A percentile compares a stretch with the other conserved stretches of the same genome.
Evolutionary conservation across 35 echinoderm and acorn worm species (phyloP).

Genomic region (Strongylocentrotus purpuratus): DNA sequence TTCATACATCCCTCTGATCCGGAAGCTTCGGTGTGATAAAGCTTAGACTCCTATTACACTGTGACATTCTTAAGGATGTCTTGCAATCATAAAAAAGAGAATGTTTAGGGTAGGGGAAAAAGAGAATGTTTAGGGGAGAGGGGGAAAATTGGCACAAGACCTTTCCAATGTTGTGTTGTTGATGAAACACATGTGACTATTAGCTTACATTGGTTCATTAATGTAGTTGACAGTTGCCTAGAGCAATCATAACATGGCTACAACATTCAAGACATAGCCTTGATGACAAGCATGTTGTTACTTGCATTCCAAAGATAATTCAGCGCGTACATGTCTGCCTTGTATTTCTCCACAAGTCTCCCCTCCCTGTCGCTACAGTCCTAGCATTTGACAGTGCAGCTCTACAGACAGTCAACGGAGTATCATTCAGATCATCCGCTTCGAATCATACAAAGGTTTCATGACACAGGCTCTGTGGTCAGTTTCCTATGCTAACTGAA

Average conservation of each 20-base stretch:
- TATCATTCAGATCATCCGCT: not conserved
- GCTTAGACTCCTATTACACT: too few relatives aligned
- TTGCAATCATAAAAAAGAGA: too few relatives aligned
- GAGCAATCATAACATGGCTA: not conserved
- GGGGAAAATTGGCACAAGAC: not conserved
- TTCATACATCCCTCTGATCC: too few relatives aligned
- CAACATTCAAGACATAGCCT: not conserved
- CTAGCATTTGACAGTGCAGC: not conserved
- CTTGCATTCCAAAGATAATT: constrained; percentile 9
- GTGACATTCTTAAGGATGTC: too few relatives aligned
- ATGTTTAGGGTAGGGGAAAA: too few relatives aligned
- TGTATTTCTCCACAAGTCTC: not conserved
- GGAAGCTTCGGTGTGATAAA: too few relatives aligned
- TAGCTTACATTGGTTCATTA: not conserved
- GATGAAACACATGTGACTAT: not conserved
- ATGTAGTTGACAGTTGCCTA: not conserved
- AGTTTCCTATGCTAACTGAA: too few relatives aligned
- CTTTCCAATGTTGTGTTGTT: not conserved
- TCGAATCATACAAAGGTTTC: not conserved
- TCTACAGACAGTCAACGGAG: not conserved
- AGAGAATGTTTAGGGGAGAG: not conserved
- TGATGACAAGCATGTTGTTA: constrained; percentile 17
- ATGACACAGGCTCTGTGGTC: too few relatives aligned
- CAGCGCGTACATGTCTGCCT: not conserved
- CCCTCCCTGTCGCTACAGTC: not conserved